phyloP scores from a whole-genome alignment of 2,888 invertebrate genomes.

The Drosophila colorata region DNA sequence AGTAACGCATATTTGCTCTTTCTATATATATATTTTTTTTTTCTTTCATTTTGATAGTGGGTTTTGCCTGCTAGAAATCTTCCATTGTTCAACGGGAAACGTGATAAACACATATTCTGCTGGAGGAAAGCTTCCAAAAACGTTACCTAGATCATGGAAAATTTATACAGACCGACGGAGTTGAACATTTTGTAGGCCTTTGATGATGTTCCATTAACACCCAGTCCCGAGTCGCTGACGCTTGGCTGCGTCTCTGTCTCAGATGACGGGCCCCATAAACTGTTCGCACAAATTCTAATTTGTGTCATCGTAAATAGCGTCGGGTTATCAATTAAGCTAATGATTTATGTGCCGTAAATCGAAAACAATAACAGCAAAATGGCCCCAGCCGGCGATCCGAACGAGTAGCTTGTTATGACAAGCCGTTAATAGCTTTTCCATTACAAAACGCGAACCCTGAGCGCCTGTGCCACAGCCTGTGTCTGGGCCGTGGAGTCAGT shows the following conservation, averaged over 20 bases:
- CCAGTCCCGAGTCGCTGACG: conserved; percentile 12
- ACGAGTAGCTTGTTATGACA: conserved; percentile 73
- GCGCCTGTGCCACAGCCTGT: background rate
- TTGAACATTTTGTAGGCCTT: conserved; percentile 6
- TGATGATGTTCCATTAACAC: conserved; percentile 58
- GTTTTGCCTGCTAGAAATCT: conserved; percentile 51
- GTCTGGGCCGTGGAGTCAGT: background rate
- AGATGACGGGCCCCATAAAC: conserved; percentile 60
- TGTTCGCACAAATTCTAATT: conserved; percentile 80
- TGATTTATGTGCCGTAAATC: conserved; percentile 77
- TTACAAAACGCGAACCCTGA: conserved; percentile 39
- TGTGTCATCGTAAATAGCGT: conserved; percentile 80
- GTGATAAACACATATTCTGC: conserved; percentile 45
- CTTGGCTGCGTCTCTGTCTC: conserved; percentile 9
- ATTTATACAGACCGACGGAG: conserved; percentile 25
- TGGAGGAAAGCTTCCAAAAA: conserved; percentile 62
- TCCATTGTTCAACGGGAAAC: conserved; percentile 61
- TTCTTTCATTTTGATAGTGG: conserved; percentile 12
- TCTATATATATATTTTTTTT: conserved; percentile 8
- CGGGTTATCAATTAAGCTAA: conserved; percentile 79
- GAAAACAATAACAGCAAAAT: conserved; percentile 73
- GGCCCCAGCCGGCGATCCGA: conserved; percentile 29
- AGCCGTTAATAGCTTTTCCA: conserved; percentile 77
- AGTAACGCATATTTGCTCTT: conserved; percentile 27
- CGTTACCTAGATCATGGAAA: conserved; percentile 56